These are phyloP conservation scores for Hydropsyche betteni DNA, from an alignment of 2,888 invertebrate genomes.

Conservation along the genomic window DNA sequence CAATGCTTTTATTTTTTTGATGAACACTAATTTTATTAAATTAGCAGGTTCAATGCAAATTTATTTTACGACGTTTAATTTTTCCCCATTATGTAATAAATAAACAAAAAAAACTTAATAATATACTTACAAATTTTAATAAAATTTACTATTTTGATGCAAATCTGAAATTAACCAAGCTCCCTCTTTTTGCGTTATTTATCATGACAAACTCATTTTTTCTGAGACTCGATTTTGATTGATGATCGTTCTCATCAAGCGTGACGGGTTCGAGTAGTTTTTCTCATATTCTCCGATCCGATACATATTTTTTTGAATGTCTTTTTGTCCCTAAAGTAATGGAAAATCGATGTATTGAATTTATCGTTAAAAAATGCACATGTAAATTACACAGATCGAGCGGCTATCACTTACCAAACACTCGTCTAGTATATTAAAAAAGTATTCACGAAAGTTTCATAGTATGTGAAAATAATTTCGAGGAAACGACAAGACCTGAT, in stretches of 20 bases:
- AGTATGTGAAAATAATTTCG: neutral
- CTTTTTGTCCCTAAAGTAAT: neutral
- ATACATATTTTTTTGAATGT: too few relatives aligned
- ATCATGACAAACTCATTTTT: constrained; percentile 10
- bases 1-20: too few relatives aligned
- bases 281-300: constrained; percentile 2
- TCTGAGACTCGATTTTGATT: constrained; percentile 3
- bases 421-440: neutral
- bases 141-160: too few relatives aligned
- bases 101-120: too few relatives aligned
- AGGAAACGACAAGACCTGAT: neutral
- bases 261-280: neutral
- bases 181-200: neutral
- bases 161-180: too few relatives aligned
- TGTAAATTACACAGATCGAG: neutral
- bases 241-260: neutral
- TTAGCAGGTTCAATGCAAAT: too few relatives aligned
- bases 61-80: too few relatives aligned
- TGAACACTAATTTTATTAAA: too few relatives aligned
- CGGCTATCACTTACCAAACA: neutral
- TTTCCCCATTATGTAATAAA: too few relatives aligned
- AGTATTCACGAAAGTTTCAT: neutral
- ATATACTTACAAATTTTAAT: too few relatives aligned
- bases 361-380: neutral
- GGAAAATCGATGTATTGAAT: neutral